Conservation (phyloP, 2,797 vertebrate genomes). For the Gila robusta region DNA sequence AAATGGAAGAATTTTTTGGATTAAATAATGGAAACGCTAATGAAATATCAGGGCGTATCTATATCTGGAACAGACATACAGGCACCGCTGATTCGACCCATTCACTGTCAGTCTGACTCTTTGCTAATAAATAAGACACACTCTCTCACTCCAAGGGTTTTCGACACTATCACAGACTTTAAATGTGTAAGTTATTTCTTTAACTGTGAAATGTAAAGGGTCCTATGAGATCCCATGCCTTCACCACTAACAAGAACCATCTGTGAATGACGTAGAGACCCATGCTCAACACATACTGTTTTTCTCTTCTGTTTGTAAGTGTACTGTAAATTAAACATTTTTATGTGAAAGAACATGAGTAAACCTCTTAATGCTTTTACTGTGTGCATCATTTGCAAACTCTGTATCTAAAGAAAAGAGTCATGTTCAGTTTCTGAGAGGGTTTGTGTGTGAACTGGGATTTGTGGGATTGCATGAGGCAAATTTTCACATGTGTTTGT, state of each 20-base stretch:
- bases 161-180: conserved; percentile 4
- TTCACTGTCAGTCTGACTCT: background rate
- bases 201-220: conserved; percentile 65
- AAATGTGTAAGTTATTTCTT: conserved; percentile 41
- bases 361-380: conserved; percentile 6
- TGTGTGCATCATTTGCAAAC: background rate
- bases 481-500: conserved; percentile 36
- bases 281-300: conserved; percentile 16
- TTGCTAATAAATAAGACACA: background rate
- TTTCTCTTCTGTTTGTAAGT: conserved; percentile 1
- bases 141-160: background rate
- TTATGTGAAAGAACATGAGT: background rate
- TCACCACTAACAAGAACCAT: conserved; percentile 75
- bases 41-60: conserved; percentile 24
- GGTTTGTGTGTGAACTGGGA: background rate
- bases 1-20: conserved; percentile 66
- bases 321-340: conserved; percentile 19
- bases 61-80: conserved; percentile 64
- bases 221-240: conserved; percentile 65
- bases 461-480: background rate
- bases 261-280: conserved; percentile 67
- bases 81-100: conserved; percentile 46
- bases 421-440: background rate
- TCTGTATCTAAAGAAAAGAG: background rate
- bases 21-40: conserved; percentile 70